A percentile compares a stretch with the other conserved stretches of the same genome.
Conservation (phyloP, 2,888 invertebrate species). For the Lucinisca nassula region DNA sequence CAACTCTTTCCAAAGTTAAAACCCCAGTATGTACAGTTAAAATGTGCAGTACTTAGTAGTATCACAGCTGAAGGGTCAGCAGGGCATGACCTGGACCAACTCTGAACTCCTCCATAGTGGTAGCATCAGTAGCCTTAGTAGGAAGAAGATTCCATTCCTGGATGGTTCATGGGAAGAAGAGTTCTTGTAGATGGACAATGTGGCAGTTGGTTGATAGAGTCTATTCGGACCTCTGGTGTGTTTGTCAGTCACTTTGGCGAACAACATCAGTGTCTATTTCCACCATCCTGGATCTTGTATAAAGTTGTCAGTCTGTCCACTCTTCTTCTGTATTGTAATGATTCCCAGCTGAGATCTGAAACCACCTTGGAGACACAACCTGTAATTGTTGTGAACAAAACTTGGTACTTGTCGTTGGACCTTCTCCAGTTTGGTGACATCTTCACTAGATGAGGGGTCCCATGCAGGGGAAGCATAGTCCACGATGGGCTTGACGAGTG, state of each 20-base stretch:
- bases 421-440: too few species aligned
- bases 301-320: neutral
- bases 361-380: slow-evolving; percentile 1
- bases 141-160: neutral
- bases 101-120: neutral
- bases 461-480: too few species aligned
- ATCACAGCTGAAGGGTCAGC: neutral
- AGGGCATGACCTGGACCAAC: neutral
- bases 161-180: neutral
- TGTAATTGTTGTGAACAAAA: too few species aligned
- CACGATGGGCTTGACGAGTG: too few species aligned
- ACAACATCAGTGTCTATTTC: slow-evolving; percentile 3
- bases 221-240: slow-evolving; percentile 1
- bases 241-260: too few species aligned
- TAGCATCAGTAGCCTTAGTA: neutral
- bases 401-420: too few species aligned
- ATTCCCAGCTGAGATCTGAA: neutral
- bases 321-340: neutral
- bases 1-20: neutral
- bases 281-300: neutral
- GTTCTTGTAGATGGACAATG: neutral
- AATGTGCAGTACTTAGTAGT: neutral
- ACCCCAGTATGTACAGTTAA: neutral
- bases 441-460: too few species aligned
- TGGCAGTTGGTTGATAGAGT: slow-evolving; percentile 7